phyloP scores from a whole-genome alignment of 2,888 invertebrate genomes.

The Melieria omissa region DNA sequence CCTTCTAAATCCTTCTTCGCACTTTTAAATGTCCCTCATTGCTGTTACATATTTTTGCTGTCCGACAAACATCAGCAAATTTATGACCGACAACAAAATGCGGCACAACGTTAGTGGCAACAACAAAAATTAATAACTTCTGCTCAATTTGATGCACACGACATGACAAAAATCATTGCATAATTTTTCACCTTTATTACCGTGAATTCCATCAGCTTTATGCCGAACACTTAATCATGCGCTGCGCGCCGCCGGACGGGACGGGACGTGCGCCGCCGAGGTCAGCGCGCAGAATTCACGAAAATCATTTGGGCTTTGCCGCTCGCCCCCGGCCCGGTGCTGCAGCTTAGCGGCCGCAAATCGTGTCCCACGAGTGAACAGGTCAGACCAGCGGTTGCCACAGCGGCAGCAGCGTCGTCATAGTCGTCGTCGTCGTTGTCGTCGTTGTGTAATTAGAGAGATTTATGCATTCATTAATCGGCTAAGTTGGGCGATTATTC shows the following conservation, averaged over 20 bases:
- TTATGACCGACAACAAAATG: no score
- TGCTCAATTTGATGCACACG: slow-evolving; percentile 45
- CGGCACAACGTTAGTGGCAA: no score
- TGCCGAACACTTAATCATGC: slow-evolving; percentile 47
- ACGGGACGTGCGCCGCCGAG: background rate
- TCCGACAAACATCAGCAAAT: no score
- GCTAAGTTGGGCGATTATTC: slow-evolving; percentile 51
- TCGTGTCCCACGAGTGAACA: background rate
- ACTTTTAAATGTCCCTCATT: no score
- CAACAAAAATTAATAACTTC: slow-evolving; percentile 39
- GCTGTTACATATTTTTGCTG: no score
- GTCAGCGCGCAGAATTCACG: background rate
- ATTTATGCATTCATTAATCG: slow-evolving; percentile 54
- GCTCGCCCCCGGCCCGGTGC: slow-evolving; percentile 14
- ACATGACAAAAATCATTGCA: slow-evolving; percentile 47
- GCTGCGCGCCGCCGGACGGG: background rate
- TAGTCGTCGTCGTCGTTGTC: background rate
- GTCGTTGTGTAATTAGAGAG: slow-evolving; percentile 48
- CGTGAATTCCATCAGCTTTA: slow-evolving; percentile 48
- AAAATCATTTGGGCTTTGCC: background rate
- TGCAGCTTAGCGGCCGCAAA: slow-evolving; percentile 16
- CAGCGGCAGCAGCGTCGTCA: background rate
- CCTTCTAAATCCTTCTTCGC: no score
- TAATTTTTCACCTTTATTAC: slow-evolving; percentile 49
- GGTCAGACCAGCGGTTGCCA: background rate